Evolutionary conservation across 1,140 invertebrate species (phyloP).

Genomic region (Macrocentrus cingulum): DNA sequence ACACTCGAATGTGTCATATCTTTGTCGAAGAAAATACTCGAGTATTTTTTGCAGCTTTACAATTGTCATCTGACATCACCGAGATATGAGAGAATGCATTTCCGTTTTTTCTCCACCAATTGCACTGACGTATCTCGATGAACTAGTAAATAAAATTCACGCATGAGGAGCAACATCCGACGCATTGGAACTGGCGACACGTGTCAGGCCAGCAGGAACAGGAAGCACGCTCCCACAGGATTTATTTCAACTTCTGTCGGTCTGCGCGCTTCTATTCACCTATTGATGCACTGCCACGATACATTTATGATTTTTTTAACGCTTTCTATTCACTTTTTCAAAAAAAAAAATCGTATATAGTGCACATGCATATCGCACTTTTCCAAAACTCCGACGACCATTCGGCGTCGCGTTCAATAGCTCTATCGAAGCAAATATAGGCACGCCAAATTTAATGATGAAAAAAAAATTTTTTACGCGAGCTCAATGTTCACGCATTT

Average conservation of each 20-base stretch:
- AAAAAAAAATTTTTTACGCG: no score
- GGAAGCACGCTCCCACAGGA: slow-evolving; percentile 42
- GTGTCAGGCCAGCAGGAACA: slow-evolving; percentile 43
- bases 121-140: slow-evolving; percentile 25
- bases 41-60: no score
- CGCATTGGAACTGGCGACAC: slow-evolving; percentile 42
- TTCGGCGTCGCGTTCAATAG: no score
- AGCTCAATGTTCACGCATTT: no score
- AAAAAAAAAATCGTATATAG: no score
- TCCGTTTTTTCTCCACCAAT: slow-evolving; percentile 16
- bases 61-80: no score
- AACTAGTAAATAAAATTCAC: slow-evolving; percentile 43
- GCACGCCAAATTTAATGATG: no score
- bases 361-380: no score
- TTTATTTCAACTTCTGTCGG: slow-evolving; percentile 42
- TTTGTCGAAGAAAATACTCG: no score
- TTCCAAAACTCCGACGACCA: not conserved
- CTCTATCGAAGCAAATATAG: no score
- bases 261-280: slow-evolving; percentile 18
- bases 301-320: not conserved
- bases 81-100: no score
- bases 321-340: not conserved
- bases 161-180: slow-evolving; percentile 42
- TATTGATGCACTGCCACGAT: slow-evolving; percentile 18
- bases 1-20: no score